These are phyloP conservation scores for Trichogramma evanescens DNA, from an alignment of 2,888 invertebrate genomes.

Conservation along the genomic window DNA sequence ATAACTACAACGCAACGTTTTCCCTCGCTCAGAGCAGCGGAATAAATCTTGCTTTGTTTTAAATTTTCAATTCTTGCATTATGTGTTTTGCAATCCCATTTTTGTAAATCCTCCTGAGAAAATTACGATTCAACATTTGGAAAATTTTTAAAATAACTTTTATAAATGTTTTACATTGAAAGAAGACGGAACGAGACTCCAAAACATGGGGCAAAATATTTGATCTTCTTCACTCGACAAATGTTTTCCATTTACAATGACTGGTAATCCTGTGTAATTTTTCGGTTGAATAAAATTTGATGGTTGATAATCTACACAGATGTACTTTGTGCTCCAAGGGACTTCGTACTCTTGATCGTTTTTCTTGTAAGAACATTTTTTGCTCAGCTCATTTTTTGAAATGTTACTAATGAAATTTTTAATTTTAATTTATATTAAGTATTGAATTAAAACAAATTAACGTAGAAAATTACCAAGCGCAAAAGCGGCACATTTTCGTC, in stretches of 20 bases:
- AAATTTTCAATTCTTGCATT: conserved; percentile 21
- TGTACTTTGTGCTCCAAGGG: conserved; percentile 6
- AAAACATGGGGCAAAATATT: conserved; percentile 19
- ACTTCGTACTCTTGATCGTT: conserved; percentile 7
- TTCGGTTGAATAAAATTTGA: conserved; percentile 14
- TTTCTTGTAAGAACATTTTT: conserved; percentile 17
- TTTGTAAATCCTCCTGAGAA: conserved; percentile 8
- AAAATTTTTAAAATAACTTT: background rate
- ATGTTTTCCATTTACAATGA: conserved; percentile 18
- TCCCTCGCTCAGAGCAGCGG: conserved; percentile 9
- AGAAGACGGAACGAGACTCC: conserved; percentile 18
- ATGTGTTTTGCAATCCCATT: conserved; percentile 14
- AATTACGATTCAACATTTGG: background rate
- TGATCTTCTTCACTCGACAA: conserved; percentile 6
- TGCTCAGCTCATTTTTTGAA: conserved; percentile 12
- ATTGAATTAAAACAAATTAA: background rate
- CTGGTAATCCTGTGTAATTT: conserved; percentile 11
- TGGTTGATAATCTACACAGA: conserved; percentile 12
- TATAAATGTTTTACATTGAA: conserved; percentile 9
- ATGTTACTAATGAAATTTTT: conserved; percentile 5
- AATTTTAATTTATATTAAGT: background rate
- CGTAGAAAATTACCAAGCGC: conserved; percentile 13
- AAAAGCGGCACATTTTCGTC: conserved; percentile 16
- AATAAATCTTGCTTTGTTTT: conserved; percentile 14
- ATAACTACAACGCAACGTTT: conserved; percentile 18